These are phyloP conservation scores for Lepidurus arcticus DNA, from an alignment of 1,140 invertebrate species.

Conservation along the genomic window DNA sequence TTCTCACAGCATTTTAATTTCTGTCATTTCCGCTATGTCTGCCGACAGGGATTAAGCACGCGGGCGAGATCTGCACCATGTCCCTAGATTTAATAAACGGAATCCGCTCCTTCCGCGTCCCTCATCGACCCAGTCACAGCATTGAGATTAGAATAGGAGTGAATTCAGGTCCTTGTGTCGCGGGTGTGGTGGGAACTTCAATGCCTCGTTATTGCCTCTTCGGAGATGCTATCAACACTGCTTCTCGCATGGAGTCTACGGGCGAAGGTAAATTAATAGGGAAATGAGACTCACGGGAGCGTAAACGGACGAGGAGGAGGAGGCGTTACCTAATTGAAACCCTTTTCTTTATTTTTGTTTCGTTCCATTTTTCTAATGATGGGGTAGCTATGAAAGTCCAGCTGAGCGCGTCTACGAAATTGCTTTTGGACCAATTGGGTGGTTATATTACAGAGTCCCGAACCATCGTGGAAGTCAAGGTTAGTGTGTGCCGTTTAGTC, in stretches of 20 bases:
- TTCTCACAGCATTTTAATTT: slow-evolving; percentile 32
- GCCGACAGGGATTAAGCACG: slow-evolving; percentile 45
- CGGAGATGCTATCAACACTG: slow-evolving; percentile 54
- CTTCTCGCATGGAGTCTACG: slow-evolving; percentile 51
- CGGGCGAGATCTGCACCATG: slow-evolving; percentile 57
- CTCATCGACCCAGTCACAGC: slow-evolving; percentile 52
- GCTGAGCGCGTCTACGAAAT: slow-evolving; percentile 47
- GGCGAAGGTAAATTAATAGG: slow-evolving; percentile 45
- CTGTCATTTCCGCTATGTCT: slow-evolving; percentile 40
- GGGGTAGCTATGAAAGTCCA: slow-evolving; percentile 50
- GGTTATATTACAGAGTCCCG: slow-evolving; percentile 46
- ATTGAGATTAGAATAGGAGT: slow-evolving; percentile 55
- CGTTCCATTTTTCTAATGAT: slow-evolving; percentile 24
- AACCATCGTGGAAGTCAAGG: slow-evolving; percentile 49
- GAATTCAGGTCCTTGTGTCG: slow-evolving; percentile 60
- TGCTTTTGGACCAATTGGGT: slow-evolving; percentile 46
- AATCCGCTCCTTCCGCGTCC: slow-evolving; percentile 51
- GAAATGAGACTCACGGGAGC: not conserved
- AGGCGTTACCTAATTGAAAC: not conserved
- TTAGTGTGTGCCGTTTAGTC: slow-evolving; percentile 33
- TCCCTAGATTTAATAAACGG: slow-evolving; percentile 52
- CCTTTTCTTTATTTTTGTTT: not conserved
- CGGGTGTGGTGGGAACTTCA: slow-evolving; percentile 57
- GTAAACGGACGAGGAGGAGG: not conserved
- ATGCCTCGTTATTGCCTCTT: slow-evolving; percentile 64